Evolutionary conservation across 2,888 invertebrate species (phyloP).

Genomic region (Nomada flava): DNA sequence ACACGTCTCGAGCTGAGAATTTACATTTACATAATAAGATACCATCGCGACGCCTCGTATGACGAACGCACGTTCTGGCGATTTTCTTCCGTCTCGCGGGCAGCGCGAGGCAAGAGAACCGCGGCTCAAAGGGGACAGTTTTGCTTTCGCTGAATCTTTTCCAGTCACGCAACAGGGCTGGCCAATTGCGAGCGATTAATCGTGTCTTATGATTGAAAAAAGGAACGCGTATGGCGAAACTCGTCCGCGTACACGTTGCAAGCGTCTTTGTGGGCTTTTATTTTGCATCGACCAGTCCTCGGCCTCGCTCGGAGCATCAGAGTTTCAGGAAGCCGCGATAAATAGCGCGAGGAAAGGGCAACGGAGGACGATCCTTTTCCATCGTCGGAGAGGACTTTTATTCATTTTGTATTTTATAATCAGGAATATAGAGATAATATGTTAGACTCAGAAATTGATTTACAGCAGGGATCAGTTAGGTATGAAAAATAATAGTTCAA

Average conservation of each 20-base stretch:
- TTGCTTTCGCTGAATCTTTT: slow-evolving; percentile 42
- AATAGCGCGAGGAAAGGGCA: not conserved
- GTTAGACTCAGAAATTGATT: too few relatives aligned
- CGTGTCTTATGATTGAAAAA: slow-evolving; percentile 33
- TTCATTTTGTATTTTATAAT: too few relatives aligned
- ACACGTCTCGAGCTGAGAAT: slow-evolving; percentile 32
- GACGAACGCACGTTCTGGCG: slow-evolving; percentile 1
- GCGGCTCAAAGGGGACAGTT: slow-evolving; percentile 15
- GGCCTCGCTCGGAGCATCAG: slow-evolving; percentile 55
- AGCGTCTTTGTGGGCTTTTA: slow-evolving; percentile 23
- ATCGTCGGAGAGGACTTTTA: too few relatives aligned
- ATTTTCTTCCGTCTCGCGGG: slow-evolving; percentile 5
- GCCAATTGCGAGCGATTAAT: slow-evolving; percentile 69
- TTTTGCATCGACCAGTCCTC: slow-evolving; percentile 45
- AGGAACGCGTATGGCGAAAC: slow-evolving; percentile 35
- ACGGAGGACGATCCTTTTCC: not conserved
- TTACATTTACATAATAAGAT: slow-evolving; percentile 59
- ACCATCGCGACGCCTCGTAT: slow-evolving; percentile 20
- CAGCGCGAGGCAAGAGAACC: slow-evolving; percentile 23
- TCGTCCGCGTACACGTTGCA: slow-evolving; percentile 29
- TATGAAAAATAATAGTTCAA: too few relatives aligned
- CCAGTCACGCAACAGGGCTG: slow-evolving; percentile 45
- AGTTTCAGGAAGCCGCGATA: slow-evolving; percentile 52
- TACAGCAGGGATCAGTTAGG: too few relatives aligned
- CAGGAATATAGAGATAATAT: too few relatives aligned